Conservation (phyloP, 2,113 vertebrate genomes). For the Xiphophorus couchianus region DNA sequence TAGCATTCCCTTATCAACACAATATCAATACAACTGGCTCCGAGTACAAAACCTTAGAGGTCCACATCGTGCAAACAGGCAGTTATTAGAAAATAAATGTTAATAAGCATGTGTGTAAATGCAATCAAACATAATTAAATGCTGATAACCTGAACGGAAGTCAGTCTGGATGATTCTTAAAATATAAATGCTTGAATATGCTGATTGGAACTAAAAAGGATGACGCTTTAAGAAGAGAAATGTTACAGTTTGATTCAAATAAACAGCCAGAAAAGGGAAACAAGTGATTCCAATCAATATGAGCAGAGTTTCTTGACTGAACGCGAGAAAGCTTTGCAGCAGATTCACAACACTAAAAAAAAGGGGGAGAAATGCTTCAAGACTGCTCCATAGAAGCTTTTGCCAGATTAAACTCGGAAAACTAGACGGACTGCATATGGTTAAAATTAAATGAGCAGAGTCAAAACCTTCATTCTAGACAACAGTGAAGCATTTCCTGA, state of each 20-base stretch:
- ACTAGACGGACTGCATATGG: constrained; percentile 6
- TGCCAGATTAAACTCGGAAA: constrained; percentile 22
- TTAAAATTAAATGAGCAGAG: not conserved
- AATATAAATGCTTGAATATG: not conserved
- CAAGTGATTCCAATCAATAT: constrained; percentile 24
- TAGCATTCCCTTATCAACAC: constrained; percentile 66
- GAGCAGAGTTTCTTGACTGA: constrained; percentile 51
- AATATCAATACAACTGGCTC: constrained; percentile 35
- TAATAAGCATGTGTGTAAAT: not conserved
- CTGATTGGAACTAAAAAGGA: not conserved
- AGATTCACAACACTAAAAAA: constrained; percentile 46
- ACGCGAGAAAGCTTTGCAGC: constrained; percentile 28
- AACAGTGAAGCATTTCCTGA: not conserved
- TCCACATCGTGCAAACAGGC: not conserved
- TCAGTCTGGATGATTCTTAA: not conserved
- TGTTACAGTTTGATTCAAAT: not conserved
- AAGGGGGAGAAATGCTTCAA: constrained; percentile 62
- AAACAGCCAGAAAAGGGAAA: constrained; percentile 43
- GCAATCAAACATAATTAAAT: not conserved
- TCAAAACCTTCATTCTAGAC: constrained; percentile 6
- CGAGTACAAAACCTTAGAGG: not conserved
- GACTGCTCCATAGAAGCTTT: constrained; percentile 44
- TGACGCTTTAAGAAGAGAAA: constrained; percentile 16
- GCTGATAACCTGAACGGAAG: not conserved
- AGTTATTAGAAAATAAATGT: not conserved